A percentile compares a stretch with the other conserved stretches of the same genome.
Conservation (phyloP, 2,113 vertebrate species). For the Rattus rattus region DNA sequence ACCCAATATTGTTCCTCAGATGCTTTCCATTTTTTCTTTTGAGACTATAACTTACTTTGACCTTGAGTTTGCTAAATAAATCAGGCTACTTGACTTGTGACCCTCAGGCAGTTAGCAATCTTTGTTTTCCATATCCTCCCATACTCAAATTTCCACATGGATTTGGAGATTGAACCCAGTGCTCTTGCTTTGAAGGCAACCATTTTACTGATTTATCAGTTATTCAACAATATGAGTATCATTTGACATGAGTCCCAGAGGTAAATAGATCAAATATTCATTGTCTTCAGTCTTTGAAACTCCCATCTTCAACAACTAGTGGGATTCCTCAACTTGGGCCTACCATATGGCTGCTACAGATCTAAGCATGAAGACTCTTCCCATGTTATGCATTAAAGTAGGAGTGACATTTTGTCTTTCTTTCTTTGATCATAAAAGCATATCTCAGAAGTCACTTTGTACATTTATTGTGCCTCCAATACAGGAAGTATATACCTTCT, state of each 20-base stretch:
- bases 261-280: not conserved
- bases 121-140: not conserved
- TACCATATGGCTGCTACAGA: not conserved
- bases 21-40: not conserved
- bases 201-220: not conserved
- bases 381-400: not conserved
- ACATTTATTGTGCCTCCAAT: not conserved
- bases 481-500: not conserved
- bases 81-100: not conserved
- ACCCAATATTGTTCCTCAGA: not conserved
- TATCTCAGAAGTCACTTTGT: not conserved
- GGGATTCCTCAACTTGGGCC: not conserved
- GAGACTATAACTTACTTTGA: not conserved
- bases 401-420: not conserved
- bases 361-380: not conserved
- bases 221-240: not conserved
- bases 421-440: slow-evolving; percentile 4
- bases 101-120: not conserved
- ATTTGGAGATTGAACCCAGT: not conserved
- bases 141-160: not conserved
- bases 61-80: not conserved
- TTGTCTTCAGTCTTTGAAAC: not conserved
- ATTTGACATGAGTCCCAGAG: not conserved
- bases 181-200: not conserved
- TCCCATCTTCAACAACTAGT: accelerated